Percentiles rank a stretch among this genome's conserved stretches.
Conservation (phyloP, 2,113 vertebrate species). For the Ammodytes marinus region DNA sequence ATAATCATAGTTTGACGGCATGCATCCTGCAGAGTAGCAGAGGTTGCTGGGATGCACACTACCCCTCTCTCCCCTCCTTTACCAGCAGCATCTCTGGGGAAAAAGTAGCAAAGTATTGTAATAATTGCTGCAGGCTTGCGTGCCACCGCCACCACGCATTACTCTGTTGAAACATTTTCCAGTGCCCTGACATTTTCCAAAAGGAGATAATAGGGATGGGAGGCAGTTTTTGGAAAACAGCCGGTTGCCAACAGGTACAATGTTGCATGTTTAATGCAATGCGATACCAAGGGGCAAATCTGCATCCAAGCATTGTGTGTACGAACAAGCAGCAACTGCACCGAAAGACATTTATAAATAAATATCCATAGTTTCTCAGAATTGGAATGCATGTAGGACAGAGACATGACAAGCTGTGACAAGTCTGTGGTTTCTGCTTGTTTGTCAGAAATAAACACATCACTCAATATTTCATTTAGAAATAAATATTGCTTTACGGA, state of each 20-base stretch:
- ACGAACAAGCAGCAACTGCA: constrained; percentile 1
- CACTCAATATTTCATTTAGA: background rate
- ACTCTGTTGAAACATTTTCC: constrained; percentile 38
- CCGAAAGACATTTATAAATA: constrained; percentile 13
- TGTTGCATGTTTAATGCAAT: constrained; percentile 1
- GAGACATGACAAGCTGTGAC: constrained; percentile 7
- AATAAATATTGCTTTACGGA: background rate
- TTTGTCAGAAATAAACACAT: constrained; percentile 28
- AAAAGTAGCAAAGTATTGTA: constrained; percentile 64
- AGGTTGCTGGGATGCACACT: constrained; percentile 80
- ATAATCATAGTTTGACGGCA: constrained; percentile 82
- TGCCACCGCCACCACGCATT: constrained; percentile 57
- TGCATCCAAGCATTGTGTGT: background rate
- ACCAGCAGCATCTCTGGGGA: constrained; percentile 62
- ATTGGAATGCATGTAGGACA: constrained; percentile 16
- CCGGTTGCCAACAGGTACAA: constrained; percentile 52
- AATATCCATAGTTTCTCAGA: background rate
- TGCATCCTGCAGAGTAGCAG: constrained; percentile 77
- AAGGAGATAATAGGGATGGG: constrained; percentile 32
- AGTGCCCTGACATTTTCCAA: constrained; percentile 25
- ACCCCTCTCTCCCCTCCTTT: constrained; percentile 12
- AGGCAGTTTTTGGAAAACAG: constrained; percentile 16
- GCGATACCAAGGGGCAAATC: background rate
- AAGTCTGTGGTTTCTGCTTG: background rate
- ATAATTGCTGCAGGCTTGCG: constrained; percentile 69